Conservation (phyloP, 2,113 vertebrate species). For the Orientallactaga bullata region DNA sequence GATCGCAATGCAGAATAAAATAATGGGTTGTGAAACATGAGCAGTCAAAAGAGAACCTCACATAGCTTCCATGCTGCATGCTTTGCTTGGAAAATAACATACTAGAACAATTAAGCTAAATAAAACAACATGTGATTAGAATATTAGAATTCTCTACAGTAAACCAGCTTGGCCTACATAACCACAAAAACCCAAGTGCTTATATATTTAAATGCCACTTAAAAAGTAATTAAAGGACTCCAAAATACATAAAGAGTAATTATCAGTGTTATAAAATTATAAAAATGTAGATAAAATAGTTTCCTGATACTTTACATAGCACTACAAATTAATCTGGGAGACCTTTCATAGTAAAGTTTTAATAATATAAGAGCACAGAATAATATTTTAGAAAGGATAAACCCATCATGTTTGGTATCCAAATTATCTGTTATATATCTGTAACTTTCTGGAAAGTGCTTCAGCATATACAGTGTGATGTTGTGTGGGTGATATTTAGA, state of each 20-base stretch:
- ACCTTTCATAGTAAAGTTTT: not conserved
- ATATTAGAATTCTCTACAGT: not conserved
- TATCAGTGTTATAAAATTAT: not conserved
- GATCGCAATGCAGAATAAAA: not conserved
- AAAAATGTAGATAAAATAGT: not conserved
- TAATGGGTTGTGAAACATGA: not conserved
- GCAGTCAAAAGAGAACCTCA: not conserved
- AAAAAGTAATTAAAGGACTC: not conserved
- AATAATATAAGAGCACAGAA: not conserved
- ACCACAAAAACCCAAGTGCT: not conserved
- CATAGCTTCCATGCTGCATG: not conserved
- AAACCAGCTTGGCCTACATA: not conserved
- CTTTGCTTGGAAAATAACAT: not conserved
- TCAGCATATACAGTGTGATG: not conserved
- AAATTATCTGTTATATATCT: not conserved
- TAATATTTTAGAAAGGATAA: not conserved
- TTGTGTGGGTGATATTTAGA: slow-evolving; percentile 7
- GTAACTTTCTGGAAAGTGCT: not conserved
- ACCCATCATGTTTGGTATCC: not conserved
- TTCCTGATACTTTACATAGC: not conserved
- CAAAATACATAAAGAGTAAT: not conserved
- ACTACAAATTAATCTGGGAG: not conserved
- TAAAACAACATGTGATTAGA: not conserved
- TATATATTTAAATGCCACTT: not conserved
- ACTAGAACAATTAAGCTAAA: slow-evolving; percentile 27